Conservation (phyloP, 2,113 vertebrate genomes). For the Pseudolaguvia tuberculata region DNA sequence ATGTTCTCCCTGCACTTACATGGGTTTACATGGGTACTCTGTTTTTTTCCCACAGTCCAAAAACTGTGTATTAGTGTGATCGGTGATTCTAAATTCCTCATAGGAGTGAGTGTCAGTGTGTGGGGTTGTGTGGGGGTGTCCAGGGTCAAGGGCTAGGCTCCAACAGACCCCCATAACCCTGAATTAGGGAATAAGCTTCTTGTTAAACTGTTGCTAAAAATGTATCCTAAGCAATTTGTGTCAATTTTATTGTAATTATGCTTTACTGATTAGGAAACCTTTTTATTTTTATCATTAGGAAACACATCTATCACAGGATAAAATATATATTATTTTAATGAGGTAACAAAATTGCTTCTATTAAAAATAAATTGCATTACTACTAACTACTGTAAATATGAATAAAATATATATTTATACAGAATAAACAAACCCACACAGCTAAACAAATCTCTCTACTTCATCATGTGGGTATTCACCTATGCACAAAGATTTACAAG, state of each 20-base stretch:
- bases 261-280: background rate
- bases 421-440: conserved; percentile 24
- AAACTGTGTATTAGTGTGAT: no score
- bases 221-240: background rate
- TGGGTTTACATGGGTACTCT: no score
- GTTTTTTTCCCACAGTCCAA: no score
- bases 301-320: background rate
- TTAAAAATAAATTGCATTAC: background rate
- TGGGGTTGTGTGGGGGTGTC: no score
- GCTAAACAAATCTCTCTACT: conserved; percentile 1
- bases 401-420: conserved; percentile 19
- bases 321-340: background rate
- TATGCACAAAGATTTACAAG: conserved; percentile 27
- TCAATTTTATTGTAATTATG: conserved; percentile 1
- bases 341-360: background rate
- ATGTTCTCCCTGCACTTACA: no score
- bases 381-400: conserved; percentile 37
- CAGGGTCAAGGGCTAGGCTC: no score
- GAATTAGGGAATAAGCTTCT: no score
- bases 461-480: conserved; percentile 4
- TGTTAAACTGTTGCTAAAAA: background rate
- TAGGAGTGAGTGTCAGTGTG: no score
- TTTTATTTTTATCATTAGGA: background rate
- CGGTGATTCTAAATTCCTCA: no score
- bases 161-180: no score